Conservation (phyloP, 2,888 invertebrate genomes). For the Diaprepes abbreviatus region DNA sequence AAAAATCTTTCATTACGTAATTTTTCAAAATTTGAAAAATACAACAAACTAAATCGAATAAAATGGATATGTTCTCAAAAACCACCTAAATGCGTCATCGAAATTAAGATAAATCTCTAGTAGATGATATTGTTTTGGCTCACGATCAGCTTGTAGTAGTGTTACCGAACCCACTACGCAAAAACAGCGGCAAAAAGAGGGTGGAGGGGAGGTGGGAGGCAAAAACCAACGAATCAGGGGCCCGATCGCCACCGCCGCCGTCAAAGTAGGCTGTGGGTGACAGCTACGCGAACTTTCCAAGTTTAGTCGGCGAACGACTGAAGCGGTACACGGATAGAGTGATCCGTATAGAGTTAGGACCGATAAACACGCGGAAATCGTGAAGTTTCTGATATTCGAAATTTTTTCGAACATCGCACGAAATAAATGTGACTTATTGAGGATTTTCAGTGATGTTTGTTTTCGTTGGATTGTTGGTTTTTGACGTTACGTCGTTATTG, state of each 20-base stretch:
- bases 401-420: not conserved
- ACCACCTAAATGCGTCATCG: not conserved
- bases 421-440: not conserved
- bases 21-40: too few species aligned
- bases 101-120: slow-evolving; percentile 16
- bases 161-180: slow-evolving; percentile 45
- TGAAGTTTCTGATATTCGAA: slow-evolving; percentile 6
- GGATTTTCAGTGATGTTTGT: slow-evolving; percentile 4
- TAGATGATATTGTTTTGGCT: not conserved
- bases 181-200: slow-evolving; percentile 53
- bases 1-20: too few species aligned
- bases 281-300: slow-evolving; percentile 26
- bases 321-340: slow-evolving; percentile 1
- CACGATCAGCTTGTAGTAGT: slow-evolving; percentile 12
- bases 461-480: slow-evolving; percentile 7
- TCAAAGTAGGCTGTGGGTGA: slow-evolving; percentile 47
- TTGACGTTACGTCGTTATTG: not conserved
- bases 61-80: too few species aligned
- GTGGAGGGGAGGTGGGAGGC: slow-evolving; percentile 64
- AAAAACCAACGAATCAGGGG: slow-evolving; percentile 64
- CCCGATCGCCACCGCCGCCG: slow-evolving; percentile 43
- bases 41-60: too few species aligned
- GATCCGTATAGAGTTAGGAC: not conserved
- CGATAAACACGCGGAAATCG: not conserved
- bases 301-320: slow-evolving; percentile 38